Percentiles rank a stretch among this genome's conserved stretches.
These are phyloP conservation scores for Blennius ocellaris DNA, from an alignment of 2,113 vertebrate genomes.

Conservation along the genomic window DNA sequence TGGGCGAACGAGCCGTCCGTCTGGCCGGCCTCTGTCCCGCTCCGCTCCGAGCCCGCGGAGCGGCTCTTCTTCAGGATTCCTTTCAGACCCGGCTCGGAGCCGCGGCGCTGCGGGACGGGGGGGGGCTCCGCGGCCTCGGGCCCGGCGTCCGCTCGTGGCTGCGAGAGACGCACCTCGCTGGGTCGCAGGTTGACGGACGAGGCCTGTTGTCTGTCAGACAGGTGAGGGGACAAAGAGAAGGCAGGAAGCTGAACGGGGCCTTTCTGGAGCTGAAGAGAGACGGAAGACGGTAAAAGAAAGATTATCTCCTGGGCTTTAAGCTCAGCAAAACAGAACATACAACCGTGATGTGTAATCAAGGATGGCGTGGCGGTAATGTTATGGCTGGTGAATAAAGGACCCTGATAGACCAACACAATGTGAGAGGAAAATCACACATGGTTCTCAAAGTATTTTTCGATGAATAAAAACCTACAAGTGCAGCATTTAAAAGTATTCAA, in stretches of 20 bases:
- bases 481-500: too few relatives aligned
- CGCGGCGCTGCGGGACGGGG: slow-evolving; percentile 17
- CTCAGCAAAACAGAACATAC: background rate
- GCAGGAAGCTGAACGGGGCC: slow-evolving; percentile 79
- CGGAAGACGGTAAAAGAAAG: background rate
- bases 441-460: too few relatives aligned
- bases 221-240: slow-evolving; percentile 68
- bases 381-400: too few relatives aligned
- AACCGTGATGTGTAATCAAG: too few relatives aligned
- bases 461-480: too few relatives aligned
- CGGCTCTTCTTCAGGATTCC: slow-evolving; percentile 83
- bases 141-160: slow-evolving; percentile 28
- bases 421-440: too few relatives aligned
- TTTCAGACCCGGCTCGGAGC: slow-evolving; percentile 66
- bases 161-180: slow-evolving; percentile 76
- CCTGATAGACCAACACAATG: too few relatives aligned
- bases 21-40: slow-evolving; percentile 17
- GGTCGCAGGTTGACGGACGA: slow-evolving; percentile 81
- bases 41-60: slow-evolving; percentile 43
- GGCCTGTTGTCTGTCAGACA: slow-evolving; percentile 79
- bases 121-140: background rate
- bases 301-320: background rate
- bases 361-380: too few relatives aligned
- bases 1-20: slow-evolving; percentile 1
- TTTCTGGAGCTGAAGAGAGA: slow-evolving; percentile 74